Evolutionary conservation across 2,888 invertebrate genomes (phyloP), one percentile per base, ranked within the genome.

Genomic region (Trissonchulus latispiculum): DNA sequence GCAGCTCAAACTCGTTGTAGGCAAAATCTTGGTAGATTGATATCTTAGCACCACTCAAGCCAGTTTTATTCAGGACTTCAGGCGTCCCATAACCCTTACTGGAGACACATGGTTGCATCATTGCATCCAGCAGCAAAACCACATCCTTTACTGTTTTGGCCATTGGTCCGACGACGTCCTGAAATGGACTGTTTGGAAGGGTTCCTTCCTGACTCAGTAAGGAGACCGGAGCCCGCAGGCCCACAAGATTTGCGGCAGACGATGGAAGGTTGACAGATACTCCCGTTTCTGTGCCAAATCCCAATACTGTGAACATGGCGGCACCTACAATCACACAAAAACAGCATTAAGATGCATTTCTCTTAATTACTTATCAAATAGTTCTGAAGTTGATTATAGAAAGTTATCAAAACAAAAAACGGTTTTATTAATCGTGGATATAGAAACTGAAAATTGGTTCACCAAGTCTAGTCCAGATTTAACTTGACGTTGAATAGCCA

Each of bases 301-400:
- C 64, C 29, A 62, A 29, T 8, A 62, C 29, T 62, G 64, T 29
- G 64, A 62, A 62, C 64, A 62, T 62, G 29, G 64, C 64, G 28
- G 64, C 64, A 62, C 64, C 48, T 48, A 48, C 48, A 48, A 48
- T n/a, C n/a, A n/a, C n/a, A n/a, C n/a, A n/a, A n/a, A n/a, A n/a
- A n/a, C n/a, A n/a, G n/a, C n/a, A n/a, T n/a, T n/a, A n/a, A n/a
- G n/a, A n/a, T n/a, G n/a, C n/a, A n/a, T n/a, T n/a, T n/a, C n/a
- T n/a, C n/a, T n/a, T n/a, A n/a, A n/a, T n/a, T n/a, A n/a, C n/a
- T n/a, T n/a, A n/a, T n/a, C n/a, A n/a, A n/a, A n/a, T n/a, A n/a
- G n/a, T n/a, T n/a, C n/a, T n/a, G n/a, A n/a, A n/a, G n/a, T n/a
- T n/a, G n/a, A n/a, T n/a, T n/a, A n/a, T n/a, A n/a, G n/a, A n/a